phyloP scores from a whole-genome alignment of 2,888 invertebrate species.

The Poecilus cupreus region DNA sequence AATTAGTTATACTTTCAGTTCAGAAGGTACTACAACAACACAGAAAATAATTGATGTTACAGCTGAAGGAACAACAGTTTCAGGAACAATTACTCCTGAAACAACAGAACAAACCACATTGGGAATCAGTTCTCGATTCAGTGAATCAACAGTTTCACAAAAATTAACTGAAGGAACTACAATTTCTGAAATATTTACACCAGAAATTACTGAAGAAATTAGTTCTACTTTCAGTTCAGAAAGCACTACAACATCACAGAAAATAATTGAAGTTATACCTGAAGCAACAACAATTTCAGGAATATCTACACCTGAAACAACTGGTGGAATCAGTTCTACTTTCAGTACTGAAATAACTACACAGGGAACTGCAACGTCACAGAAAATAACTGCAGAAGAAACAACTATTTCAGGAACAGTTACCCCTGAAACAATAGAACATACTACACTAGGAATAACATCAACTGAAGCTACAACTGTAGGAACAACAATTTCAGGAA shows the following conservation, averaged over 20 bases:
- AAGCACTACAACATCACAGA: constrained; percentile 17
- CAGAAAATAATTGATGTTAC: constrained; percentile 5
- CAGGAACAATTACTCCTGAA: constrained; percentile 40
- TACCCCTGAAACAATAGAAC: constrained; percentile 24
- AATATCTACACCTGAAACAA: constrained; percentile 1
- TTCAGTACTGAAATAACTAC: constrained; percentile 35
- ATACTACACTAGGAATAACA: background rate
- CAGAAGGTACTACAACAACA: constrained; percentile 2
- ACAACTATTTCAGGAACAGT: constrained; percentile 43
- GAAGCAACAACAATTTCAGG: constrained; percentile 59
- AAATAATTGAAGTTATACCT: background rate
- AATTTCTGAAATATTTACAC: constrained; percentile 42
- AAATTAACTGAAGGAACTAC: constrained; percentile 7
- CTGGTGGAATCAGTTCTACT: constrained; percentile 24
- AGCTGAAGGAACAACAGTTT: constrained; percentile 35
- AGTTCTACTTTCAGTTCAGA: background rate
- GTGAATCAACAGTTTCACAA: background rate
- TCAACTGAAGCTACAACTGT: background rate
- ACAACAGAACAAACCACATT: constrained; percentile 38
- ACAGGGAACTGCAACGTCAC: constrained; percentile 30
- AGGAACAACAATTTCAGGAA: constrained; percentile 44
- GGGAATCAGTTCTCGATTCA: background rate
- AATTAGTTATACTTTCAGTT: background rate
- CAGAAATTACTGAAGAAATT: background rate
- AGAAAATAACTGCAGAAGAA: constrained; percentile 43